phyloP scores from a whole-genome alignment of 2,888 invertebrate species.

The Oegoconia quadripuncta region DNA sequence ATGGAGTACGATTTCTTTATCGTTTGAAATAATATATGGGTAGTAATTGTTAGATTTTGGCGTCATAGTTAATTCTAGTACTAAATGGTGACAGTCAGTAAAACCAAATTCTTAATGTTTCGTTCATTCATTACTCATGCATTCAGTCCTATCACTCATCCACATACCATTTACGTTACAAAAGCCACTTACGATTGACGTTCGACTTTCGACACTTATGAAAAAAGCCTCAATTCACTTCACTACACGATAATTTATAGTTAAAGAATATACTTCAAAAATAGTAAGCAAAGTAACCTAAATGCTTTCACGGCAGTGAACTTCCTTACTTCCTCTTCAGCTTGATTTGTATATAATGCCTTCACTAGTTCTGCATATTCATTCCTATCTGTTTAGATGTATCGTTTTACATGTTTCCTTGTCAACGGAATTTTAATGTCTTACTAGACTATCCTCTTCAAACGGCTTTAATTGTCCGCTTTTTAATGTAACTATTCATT shows the following conservation, averaged over 20 bases:
- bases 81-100: not conserved
- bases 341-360: constrained; percentile 49
- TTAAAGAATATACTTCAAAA: not conserved
- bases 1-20: not conserved
- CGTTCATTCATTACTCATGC: constrained; percentile 3
- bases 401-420: no score
- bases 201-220: no score
- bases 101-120: not conserved
- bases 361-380: constrained; percentile 49
- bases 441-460: not conserved
- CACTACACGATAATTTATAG: not conserved
- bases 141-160: constrained; percentile 7
- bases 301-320: constrained; percentile 56
- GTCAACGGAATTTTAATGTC: not conserved
- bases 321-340: constrained; percentile 52
- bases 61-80: constrained; percentile 1
- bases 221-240: constrained; percentile 1
- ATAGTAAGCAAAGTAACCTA: constrained; percentile 20
- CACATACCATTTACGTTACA: constrained; percentile 6
- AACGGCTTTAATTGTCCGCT: constrained; percentile 7
- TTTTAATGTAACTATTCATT: constrained; percentile 1
- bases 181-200: not conserved
- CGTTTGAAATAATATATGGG: not conserved
- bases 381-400: constrained; percentile 26
- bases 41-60: not conserved